Base-by-base conservation (phyloP, 2,797 vertebrate genomes). In the Octomys mimax region DNA sequence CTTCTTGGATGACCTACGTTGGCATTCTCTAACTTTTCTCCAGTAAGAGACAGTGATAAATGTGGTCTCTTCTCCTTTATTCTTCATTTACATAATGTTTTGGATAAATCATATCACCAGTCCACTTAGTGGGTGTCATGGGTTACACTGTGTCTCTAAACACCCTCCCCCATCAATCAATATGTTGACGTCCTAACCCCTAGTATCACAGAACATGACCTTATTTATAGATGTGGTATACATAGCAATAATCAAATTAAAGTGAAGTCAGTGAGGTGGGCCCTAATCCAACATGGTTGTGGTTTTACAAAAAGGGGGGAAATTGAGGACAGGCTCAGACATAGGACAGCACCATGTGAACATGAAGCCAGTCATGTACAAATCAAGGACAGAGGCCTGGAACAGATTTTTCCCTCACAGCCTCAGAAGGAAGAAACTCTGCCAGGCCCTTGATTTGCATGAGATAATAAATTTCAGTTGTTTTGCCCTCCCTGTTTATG, bases 21-120 rank as follows among this genome's bases (percentile, higher is more conserved):
- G 49, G 5, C n/a, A 80, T 81, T 80, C 36, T 89, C 46, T 83
- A 92, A 66, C 2, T 28, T 87, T 26, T 79, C 39, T 80, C n/a
- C 68, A 59, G 70, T 86, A 73, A 66, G 21, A 79, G 77, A 71
- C 10, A 62, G 52, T 78, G 70, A 81, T 54, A 89, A 80, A 89
- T 14, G 4, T 33, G 33, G 28, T 21, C 54, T 81, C 28, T 14
- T 83, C 70, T 89, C 33, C 18, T 83, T 92, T 79, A 70, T 46
- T 82, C 39, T 57, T 78, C 13, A 89, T 39, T 89, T 73, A 19
- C 66, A 87, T 86, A 82, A 21, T 64, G 36, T 82, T 89, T 92
- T 79, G 33, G 21, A 22, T 21, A 82, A 68, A 31, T 14, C 28
- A 68, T 26, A 82, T 54, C 12, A 62, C 33, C 24, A 42, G 36